Evolutionary conservation across 2,888 invertebrate genomes (phyloP).

Genomic region (Gnatocerus cornutus): DNA sequence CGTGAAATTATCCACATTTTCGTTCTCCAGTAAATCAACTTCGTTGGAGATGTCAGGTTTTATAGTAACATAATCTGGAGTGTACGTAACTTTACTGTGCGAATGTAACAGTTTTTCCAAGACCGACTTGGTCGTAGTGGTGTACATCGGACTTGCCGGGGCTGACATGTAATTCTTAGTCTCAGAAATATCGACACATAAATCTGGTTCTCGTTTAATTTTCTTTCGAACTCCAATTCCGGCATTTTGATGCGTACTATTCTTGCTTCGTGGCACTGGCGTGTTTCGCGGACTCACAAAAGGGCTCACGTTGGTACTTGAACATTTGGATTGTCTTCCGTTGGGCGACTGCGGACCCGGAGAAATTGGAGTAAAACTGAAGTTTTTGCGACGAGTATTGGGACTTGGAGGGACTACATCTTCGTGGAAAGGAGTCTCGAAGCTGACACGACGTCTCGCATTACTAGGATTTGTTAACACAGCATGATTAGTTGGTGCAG

Average conservation of each 20-base stretch:
- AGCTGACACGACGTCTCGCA: conserved; percentile 74
- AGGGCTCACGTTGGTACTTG: conserved; percentile 83
- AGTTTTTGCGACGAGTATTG: conserved; percentile 84
- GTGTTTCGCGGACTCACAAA: conserved; percentile 86
- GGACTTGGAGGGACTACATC: conserved; percentile 81
- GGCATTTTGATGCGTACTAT: conserved; percentile 74
- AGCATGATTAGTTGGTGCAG: conserved; percentile 36
- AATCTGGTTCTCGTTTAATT: conserved; percentile 66
- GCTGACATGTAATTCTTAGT: conserved; percentile 75
- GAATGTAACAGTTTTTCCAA: conserved; percentile 72
- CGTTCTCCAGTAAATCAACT: conserved; percentile 77
- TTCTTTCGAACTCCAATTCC: conserved; percentile 60
- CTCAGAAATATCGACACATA: conserved; percentile 59
- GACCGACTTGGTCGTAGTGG: conserved; percentile 57
- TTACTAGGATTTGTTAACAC: conserved; percentile 30
- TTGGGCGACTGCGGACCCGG: conserved; percentile 82
- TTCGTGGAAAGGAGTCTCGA: conserved; percentile 71
- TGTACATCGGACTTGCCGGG: conserved; percentile 77
- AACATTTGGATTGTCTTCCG: conserved; percentile 74
- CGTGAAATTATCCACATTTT: conserved; percentile 56
- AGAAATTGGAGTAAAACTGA: conserved; percentile 90
- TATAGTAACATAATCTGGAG: conserved; percentile 69
- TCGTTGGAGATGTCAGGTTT: conserved; percentile 73
- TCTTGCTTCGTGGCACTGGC: conserved; percentile 80
- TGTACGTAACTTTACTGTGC: conserved; percentile 72